Evolutionary conservation across 2,888 invertebrate species (phyloP), one percentile per base, ranked within the genome.

Genomic region (Auanema freiburgensis): DNA sequence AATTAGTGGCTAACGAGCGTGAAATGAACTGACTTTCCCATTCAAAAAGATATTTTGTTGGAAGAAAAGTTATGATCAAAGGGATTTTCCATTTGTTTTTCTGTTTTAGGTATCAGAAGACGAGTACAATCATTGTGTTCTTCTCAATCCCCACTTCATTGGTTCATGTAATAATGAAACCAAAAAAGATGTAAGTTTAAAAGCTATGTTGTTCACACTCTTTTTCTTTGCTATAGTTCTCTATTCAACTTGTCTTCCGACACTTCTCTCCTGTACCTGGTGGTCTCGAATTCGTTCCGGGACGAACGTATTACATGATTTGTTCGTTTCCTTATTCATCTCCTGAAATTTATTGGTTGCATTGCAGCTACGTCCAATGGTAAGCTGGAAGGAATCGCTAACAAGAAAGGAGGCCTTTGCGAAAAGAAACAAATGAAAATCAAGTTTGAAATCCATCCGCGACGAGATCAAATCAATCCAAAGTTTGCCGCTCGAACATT

Each of bases 331-430:
- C 21, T 52, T 46, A 14, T 53, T 25, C 14, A 1, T 25, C 11
- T 57, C n/a, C n/a, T n/a, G n/a, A n/a, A n/a, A 8, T 33, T 33
- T 33, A 33, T 33, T 41, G n/a, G n/a, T 18, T 14, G 10, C 10
- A 25, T 77, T 80, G 46, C 61, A 81, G 82, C 79, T 41, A 83
- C 83, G 0, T 83, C 83, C 5, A 73, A 78, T 50, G 83, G 83
- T 18, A 72, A 77, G 3, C 55, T 53, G 16, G 66, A 68, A 16
- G 83, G 82, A 24, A 66, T 83, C 50, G 80, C 79, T 58, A 74
- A 75, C 58, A 71, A 76, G 12, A 66, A 68, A 43, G 81, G 79
- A 43, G 83, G 83, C 16, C 60, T 83, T 14, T 83, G 83, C 61
- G 51, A 63, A 21, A 65, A 68, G 23, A 64, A 66, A 42, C 77